Evolutionary conservation across 2,888 invertebrate genomes (phyloP).

Genomic region (Melanostoma mellinum): DNA sequence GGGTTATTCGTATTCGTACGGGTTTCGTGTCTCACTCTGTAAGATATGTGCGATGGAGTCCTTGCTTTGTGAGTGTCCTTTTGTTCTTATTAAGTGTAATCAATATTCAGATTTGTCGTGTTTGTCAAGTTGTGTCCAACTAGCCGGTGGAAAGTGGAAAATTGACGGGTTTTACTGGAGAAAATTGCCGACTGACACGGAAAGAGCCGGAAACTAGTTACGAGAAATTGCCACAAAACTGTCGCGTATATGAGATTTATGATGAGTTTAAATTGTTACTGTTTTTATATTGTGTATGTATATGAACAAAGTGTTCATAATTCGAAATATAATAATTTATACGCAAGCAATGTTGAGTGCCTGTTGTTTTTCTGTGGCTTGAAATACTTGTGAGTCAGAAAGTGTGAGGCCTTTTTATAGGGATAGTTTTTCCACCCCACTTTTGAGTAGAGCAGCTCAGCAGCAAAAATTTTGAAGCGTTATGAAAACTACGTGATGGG

Average conservation of each 20-base stretch:
- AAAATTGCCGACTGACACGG: conserved; percentile 70
- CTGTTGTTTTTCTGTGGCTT: not conserved
- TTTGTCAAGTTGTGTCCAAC: conserved; percentile 58
- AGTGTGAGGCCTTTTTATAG: no score
- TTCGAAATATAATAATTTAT: conserved; percentile 34
- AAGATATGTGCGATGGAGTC: conserved; percentile 30
- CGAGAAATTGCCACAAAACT: conserved; percentile 74
- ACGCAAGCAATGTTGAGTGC: not conserved
- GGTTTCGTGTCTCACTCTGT: conserved; percentile 51
- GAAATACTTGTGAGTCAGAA: conserved; percentile 29
- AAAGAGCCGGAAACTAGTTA: conserved; percentile 73
- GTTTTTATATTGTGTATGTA: conserved; percentile 44
- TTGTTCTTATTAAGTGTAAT: conserved; percentile 73
- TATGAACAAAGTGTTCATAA: conserved; percentile 37
- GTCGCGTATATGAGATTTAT: conserved; percentile 75
- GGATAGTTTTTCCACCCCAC: no score
- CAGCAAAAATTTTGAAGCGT: not conserved
- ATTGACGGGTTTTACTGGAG: conserved; percentile 62
- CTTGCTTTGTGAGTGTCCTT: conserved; percentile 57
- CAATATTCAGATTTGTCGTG: conserved; percentile 75
- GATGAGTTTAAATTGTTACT: conserved; percentile 74
- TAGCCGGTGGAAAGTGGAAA: conserved; percentile 70
- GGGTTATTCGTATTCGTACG: conserved; percentile 50
- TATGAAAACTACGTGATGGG: not conserved
- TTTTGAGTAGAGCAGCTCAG: no score